Percentiles rank a stretch among this genome's conserved stretches.
phyloP scores from a whole-genome alignment of 2,888 invertebrate species.

The Scaeva pyrastri region DNA sequence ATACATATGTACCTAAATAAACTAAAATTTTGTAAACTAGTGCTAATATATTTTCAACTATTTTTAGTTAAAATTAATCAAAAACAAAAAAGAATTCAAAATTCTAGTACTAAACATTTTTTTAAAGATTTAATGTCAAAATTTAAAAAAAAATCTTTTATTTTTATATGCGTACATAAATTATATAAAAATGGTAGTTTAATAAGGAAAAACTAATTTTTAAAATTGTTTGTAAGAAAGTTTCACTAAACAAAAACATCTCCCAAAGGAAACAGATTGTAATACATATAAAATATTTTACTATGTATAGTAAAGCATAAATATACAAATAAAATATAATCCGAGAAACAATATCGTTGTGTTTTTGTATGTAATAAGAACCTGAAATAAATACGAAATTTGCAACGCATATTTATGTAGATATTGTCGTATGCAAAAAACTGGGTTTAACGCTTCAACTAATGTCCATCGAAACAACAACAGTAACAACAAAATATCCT shows the following conservation, averaged over 20 bases:
- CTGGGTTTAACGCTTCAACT: too few relatives aligned
- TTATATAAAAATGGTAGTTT: background rate
- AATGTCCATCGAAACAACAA: too few relatives aligned
- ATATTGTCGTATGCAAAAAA: too few relatives aligned
- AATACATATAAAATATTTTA: background rate
- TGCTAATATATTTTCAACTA: too few relatives aligned
- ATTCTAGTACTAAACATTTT: background rate
- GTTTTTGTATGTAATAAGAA: background rate
- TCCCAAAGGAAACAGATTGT: background rate
- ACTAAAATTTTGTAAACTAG: too few relatives aligned
- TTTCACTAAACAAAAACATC: constrained; percentile 25
- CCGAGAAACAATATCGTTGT: background rate
- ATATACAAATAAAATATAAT: constrained; percentile 14
- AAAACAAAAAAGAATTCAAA: constrained; percentile 13
- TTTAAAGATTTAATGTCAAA: background rate
- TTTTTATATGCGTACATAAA: background rate
- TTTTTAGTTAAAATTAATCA: constrained; percentile 1
- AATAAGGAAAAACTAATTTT: constrained; percentile 14
- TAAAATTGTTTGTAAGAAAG: constrained; percentile 1
- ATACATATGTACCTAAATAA: too few relatives aligned
- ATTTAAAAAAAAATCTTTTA: constrained; percentile 1
- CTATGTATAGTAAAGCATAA: background rate
- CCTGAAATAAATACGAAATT: too few relatives aligned
- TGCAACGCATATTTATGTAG: too few relatives aligned
- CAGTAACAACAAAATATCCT: too few relatives aligned